phyloP scores from a whole-genome alignment of 1,140 invertebrate genomes.

The Panulirus ornatus region DNA sequence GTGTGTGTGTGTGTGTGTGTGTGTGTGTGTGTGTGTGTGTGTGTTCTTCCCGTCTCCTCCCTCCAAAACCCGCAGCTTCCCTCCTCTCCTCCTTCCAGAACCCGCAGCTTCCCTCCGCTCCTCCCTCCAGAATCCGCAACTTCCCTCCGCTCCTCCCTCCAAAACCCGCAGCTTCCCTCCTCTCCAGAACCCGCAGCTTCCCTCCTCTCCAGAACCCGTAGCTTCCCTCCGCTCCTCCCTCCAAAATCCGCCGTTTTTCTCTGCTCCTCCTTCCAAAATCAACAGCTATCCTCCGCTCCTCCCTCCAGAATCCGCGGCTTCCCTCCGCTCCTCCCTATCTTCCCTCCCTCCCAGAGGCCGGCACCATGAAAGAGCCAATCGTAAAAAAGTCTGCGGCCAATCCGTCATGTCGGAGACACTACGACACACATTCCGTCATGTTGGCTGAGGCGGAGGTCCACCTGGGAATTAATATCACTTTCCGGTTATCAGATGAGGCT shows the following conservation, averaged over 20 bases:
- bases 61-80: too few species aligned
- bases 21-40: too few species aligned
- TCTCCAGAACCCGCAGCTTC: background rate
- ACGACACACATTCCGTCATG: conserved; percentile 51
- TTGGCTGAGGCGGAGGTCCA: background rate
- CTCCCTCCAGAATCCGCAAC: background rate
- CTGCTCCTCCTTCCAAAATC: too few species aligned
- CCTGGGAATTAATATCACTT: conserved; percentile 13
- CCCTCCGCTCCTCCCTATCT: background rate
- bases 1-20: too few species aligned
- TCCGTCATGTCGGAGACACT: conserved; percentile 39
- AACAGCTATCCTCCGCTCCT: too few species aligned
- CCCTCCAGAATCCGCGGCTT: too few species aligned
- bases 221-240: too few species aligned
- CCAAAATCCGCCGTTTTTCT: too few species aligned
- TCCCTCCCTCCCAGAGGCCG: background rate
- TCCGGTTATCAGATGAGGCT: background rate
- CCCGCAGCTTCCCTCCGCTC: background rate
- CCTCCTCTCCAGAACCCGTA: too few species aligned
- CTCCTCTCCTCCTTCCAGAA: background rate
- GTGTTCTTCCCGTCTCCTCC: too few species aligned
- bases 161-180: background rate
- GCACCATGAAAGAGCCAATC: conserved; percentile 16
- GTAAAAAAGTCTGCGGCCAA: conserved; percentile 20
- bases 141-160: background rate